Evolutionary conservation across 2,113 vertebrate species (phyloP).

Genomic region (Centropristis striata): DNA sequence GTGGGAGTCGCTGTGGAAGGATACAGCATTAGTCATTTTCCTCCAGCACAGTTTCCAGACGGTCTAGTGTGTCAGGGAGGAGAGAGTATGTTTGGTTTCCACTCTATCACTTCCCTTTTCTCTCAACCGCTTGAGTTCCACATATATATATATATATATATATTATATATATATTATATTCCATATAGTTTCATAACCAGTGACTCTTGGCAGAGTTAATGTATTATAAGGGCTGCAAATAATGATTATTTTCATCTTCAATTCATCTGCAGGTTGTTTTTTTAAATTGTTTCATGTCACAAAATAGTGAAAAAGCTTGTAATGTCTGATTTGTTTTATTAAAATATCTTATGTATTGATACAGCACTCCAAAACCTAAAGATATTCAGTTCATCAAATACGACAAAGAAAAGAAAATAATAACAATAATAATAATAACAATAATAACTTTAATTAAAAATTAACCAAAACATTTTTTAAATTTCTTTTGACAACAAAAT

Average conservation of each 20-base stretch:
- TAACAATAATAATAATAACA: no score
- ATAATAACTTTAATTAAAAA: no score
- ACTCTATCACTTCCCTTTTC: neutral
- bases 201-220: no score
- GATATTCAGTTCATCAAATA: neutral
- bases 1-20: constrained; percentile 3
- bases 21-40: constrained; percentile 13
- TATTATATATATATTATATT: no score
- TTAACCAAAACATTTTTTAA: no score
- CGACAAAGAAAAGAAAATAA: no score
- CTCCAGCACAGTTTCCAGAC: constrained; percentile 11
- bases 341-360: neutral
- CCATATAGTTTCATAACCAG: neutral
- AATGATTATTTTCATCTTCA: neutral
- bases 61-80: neutral
- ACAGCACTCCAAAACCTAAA: neutral
- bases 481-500: no score
- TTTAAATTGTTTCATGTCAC: neutral
- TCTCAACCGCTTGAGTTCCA: no score
- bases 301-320: no score
- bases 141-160: no score
- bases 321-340: no score
- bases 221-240: no score
- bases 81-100: neutral
- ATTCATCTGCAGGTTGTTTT: neutral